These are phyloP conservation scores for Alfaro cultratus DNA, from an alignment of 2,797 vertebrate species.

Conservation along the genomic window DNA sequence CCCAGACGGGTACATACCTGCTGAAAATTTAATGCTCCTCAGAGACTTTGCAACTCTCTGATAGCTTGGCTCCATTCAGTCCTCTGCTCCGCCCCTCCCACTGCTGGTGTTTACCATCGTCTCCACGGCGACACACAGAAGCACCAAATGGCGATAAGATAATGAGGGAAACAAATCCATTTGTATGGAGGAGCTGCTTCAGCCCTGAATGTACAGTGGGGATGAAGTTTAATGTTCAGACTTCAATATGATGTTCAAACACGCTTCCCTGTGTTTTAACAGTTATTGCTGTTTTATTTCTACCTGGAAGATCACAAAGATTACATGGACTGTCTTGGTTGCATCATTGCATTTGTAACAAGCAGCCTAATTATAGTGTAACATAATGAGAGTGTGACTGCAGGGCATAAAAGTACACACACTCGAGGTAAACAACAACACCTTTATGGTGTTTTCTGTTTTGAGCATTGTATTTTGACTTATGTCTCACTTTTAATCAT, in stretches of 20 bases:
- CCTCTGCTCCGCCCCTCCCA: conserved; percentile 54
- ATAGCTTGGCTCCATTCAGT: conserved; percentile 76
- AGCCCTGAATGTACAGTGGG: conserved; percentile 52
- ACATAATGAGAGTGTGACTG: conserved; percentile 19
- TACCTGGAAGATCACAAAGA: conserved; percentile 28
- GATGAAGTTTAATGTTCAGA: conserved; percentile 54
- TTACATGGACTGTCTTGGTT: conserved; percentile 33
- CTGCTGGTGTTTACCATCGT: conserved; percentile 71
- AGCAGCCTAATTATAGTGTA: conserved; percentile 17
- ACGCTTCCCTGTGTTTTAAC: conserved; percentile 32
- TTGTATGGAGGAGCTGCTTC: conserved; percentile 64
- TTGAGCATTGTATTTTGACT: not conserved
- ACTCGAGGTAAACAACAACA: conserved; percentile 13
- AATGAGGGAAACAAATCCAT: conserved; percentile 79
- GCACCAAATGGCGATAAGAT: conserved; percentile 75
- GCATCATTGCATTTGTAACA: conserved; percentile 47
- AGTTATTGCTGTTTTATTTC: conserved; percentile 31
- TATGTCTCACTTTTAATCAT: not conserved
- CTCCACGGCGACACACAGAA: conserved; percentile 68
- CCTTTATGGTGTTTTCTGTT: conserved; percentile 1
- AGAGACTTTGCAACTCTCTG: conserved; percentile 74
- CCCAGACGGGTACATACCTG: conserved; percentile 62
- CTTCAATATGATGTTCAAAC: conserved; percentile 56
- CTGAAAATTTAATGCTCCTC: conserved; percentile 83
- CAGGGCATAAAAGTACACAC: conserved; percentile 13